phyloP scores from a whole-genome alignment of 1,140 invertebrate genomes.

The Sitodiplosis mosellana region DNA sequence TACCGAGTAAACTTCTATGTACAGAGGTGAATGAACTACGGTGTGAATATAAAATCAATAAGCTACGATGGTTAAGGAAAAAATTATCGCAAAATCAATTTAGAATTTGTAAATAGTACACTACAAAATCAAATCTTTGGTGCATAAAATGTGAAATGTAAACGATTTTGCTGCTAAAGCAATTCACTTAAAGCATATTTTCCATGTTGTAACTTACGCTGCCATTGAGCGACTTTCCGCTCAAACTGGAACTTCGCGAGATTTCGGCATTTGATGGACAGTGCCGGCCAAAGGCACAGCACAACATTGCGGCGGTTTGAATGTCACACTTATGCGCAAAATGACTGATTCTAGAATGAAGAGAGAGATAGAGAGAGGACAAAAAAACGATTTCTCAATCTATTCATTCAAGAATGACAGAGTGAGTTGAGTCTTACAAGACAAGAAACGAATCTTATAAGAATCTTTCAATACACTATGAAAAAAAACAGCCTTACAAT shows the following conservation, averaged over 20 bases:
- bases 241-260: slow-evolving; percentile 2
- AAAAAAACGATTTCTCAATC: no score
- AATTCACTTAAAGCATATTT: background rate
- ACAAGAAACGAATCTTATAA: no score
- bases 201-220: slow-evolving; percentile 1
- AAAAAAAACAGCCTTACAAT: no score
- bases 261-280: slow-evolving; percentile 4
- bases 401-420: no score
- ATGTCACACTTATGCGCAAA: slow-evolving; percentile 65
- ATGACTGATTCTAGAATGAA: slow-evolving; percentile 46
- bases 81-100: no score
- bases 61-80: no score
- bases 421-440: no score
- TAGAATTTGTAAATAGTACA: background rate
- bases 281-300: slow-evolving; percentile 58
- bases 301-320: slow-evolving; percentile 84
- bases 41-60: no score
- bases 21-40: no score
- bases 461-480: no score
- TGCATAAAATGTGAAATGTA: background rate
- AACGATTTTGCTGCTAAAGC: no score
- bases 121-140: background rate
- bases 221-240: slow-evolving; percentile 1
- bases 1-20: no score
- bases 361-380: background rate